A percentile compares a stretch with the other conserved stretches of the same genome.
phyloP scores from a whole-genome alignment of 2,888 invertebrate genomes.

The Xestia xanthographa region DNA sequence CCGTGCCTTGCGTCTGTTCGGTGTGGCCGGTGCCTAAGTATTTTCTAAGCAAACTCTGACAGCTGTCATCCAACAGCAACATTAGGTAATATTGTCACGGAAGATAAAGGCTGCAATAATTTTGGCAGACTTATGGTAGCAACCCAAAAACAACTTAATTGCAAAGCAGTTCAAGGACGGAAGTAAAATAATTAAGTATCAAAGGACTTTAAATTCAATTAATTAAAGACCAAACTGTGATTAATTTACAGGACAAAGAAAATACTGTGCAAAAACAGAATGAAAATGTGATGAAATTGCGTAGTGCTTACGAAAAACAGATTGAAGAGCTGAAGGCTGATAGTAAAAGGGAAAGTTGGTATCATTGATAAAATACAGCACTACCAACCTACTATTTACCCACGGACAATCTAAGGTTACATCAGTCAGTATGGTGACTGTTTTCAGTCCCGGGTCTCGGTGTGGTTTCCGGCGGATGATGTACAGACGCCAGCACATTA shows the following conservation, averaged over 20 bases:
- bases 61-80: neutral
- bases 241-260: constrained; percentile 80
- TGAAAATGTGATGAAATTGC: constrained; percentile 75
- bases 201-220: neutral
- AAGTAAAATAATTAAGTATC: neutral
- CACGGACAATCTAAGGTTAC: neutral
- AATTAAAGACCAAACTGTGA: neutral
- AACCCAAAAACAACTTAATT: neutral
- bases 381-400: neutral
- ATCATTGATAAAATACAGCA: neutral
- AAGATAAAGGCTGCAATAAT: neutral
- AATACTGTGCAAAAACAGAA: constrained; percentile 74
- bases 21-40: too few species aligned
- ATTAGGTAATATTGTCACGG: neutral
- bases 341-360: constrained; percentile 82
- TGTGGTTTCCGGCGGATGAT: neutral
- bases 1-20: too few species aligned
- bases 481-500: neutral
- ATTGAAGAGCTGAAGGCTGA: constrained; percentile 77
- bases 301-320: constrained; percentile 77
- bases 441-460: neutral
- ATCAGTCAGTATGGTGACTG: neutral
- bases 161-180: neutral
- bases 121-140: neutral
- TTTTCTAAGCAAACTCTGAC: too few species aligned